These are phyloP conservation scores for Drosophila gunungcola DNA, from an alignment of 1,140 invertebrate genomes.

Conservation along the genomic window DNA sequence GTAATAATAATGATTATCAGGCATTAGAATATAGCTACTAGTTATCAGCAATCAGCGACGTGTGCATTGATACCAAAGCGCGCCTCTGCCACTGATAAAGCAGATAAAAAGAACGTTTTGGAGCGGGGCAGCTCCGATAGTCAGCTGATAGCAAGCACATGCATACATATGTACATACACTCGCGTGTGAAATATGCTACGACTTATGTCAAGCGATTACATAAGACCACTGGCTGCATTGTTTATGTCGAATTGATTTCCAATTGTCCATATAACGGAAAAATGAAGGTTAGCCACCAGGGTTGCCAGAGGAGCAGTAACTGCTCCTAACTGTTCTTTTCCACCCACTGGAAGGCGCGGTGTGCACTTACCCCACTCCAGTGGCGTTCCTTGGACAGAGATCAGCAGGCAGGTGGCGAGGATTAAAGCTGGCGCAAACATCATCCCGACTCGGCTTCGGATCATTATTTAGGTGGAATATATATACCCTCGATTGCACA, in stretches of 20 bases:
- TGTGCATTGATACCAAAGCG: slow-evolving; percentile 45
- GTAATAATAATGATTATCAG: slow-evolving; percentile 26
- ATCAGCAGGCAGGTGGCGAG: slow-evolving; percentile 26
- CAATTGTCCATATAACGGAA: not conserved
- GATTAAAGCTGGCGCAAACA: slow-evolving; percentile 6
- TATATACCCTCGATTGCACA: slow-evolving; percentile 40
- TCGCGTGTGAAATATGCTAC: slow-evolving; percentile 23
- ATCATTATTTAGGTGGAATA: slow-evolving; percentile 11
- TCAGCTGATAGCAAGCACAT: slow-evolving; percentile 44
- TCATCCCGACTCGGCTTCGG: slow-evolving; percentile 13
- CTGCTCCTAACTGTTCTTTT: slow-evolving; percentile 22
- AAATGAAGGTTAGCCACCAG: slow-evolving; percentile 36
- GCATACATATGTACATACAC: not conserved
- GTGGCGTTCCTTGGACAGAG: slow-evolving; percentile 23
- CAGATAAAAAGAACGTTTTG: slow-evolving; percentile 28
- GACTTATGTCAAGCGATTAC: slow-evolving; percentile 42
- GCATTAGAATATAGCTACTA: slow-evolving; percentile 13
- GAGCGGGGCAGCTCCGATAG: slow-evolving; percentile 35
- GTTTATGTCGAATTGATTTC: slow-evolving; percentile 46
- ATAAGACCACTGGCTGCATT: slow-evolving; percentile 36
- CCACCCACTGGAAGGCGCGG: not conserved
- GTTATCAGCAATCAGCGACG: slow-evolving; percentile 42
- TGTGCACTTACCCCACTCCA: slow-evolving; percentile 42
- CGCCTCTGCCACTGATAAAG: slow-evolving; percentile 28
- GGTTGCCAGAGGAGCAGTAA: slow-evolving; percentile 13